Evolutionary conservation across 2,888 invertebrate genomes (phyloP).

Genomic region (Bombylius major): DNA sequence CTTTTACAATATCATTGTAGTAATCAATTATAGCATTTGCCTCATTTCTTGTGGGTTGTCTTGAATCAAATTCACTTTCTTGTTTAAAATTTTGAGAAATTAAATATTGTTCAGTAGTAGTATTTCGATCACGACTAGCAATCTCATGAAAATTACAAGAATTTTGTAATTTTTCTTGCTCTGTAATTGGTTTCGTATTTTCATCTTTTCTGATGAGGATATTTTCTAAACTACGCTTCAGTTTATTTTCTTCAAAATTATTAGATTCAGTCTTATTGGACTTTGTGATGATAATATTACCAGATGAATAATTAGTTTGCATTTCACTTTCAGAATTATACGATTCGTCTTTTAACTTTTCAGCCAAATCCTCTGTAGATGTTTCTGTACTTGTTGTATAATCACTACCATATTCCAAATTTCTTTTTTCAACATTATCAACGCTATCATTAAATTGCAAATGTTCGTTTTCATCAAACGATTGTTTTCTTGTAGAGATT

Average conservation of each 20-base stretch:
- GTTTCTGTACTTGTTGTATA: slow-evolving; percentile 52
- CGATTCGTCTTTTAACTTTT: slow-evolving; percentile 26
- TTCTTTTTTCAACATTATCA: slow-evolving; percentile 19
- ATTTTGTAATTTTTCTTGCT: no score
- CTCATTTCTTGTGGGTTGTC: slow-evolving; percentile 41
- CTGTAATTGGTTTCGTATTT: no score
- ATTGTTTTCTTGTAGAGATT: slow-evolving; percentile 6
- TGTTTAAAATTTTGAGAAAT: background rate
- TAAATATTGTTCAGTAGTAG: background rate
- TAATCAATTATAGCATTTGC: slow-evolving; percentile 61
- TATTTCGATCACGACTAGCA: no score
- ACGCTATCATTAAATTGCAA: slow-evolving; percentile 22
- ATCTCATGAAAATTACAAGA: no score
- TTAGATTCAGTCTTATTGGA: no score
- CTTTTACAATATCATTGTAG: slow-evolving; percentile 66
- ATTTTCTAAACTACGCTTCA: no score
- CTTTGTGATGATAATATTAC: no score
- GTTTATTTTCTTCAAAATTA: no score
- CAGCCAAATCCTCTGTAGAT: slow-evolving; percentile 36
- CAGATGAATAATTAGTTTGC: no score
- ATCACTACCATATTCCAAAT: slow-evolving; percentile 44
- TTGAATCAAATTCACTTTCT: slow-evolving; percentile 7
- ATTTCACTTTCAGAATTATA: no score
- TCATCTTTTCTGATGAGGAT: no score
- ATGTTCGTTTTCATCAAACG: slow-evolving; percentile 18